Evolutionary conservation across 2,888 invertebrate genomes (phyloP), one percentile per base, ranked within the genome.

Genomic region (Hartigia nigra): DNA sequence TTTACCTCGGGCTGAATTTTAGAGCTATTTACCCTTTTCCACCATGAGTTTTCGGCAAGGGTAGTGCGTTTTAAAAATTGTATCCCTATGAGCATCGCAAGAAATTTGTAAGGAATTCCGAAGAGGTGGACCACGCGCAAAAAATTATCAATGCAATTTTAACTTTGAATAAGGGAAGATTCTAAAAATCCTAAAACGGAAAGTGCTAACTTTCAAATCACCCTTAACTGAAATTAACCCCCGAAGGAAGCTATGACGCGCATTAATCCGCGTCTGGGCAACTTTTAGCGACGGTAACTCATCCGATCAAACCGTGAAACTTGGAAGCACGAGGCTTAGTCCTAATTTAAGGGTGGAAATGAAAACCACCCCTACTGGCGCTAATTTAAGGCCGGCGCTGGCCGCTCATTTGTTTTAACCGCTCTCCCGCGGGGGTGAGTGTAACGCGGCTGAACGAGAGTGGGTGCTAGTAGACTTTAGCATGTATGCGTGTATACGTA

Each of bases 331-430:
- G 82, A 87, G 87, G 90, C 90, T 91, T 90, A 90, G 90, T 90
- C 88, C 90, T 91, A 91, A 91, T 91, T 91, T 91, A 89, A 91
- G 90, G 90, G 90, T 88, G 87, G 89, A 91, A 91, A 91, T 90
- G 91, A 91, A 91, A 91, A 91, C 90, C 91, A 90, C 88, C 89
- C 88, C 86, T 86, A 86, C 87, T 84, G 84, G 87, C 87, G 88
- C 90, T 91, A 91, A 91, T 91, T 91, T 91, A 91, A 91, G 90
- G 89, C 90, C 87, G 87, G 86, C 87, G 85, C 88, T 88, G 86
- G 89, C 88, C 90, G 88, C 91, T 91, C 91, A 90, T 91, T 91
- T 91, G 90, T 91, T 91, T 91, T 88, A 90, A 91, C 90, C 89
- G 90, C 87, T 88, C 85, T 86, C 87, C 85, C 86, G 85, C 85